phyloP scores from a whole-genome alignment of 2,113 vertebrate species.

The Panthera tigris region DNA sequence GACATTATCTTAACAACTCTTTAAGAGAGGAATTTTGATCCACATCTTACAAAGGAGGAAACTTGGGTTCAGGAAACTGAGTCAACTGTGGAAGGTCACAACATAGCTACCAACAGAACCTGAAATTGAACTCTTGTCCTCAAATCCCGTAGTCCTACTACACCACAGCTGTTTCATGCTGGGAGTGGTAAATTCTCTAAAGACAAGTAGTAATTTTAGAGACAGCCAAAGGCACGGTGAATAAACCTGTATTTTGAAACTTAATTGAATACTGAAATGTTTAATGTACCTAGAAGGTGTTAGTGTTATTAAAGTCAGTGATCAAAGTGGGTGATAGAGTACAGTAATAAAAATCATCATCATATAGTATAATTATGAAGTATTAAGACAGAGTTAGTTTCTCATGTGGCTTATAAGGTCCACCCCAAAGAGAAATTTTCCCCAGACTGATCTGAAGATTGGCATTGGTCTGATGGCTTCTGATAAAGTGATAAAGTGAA shows the following conservation, averaged over 20 bases:
- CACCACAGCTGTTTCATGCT: not conserved
- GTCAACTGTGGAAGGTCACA: not conserved
- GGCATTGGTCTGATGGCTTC: not conserved
- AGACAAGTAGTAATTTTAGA: not conserved
- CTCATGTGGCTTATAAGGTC: not conserved
- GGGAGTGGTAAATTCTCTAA: not conserved
- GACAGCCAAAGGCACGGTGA: not conserved
- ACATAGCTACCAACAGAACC: not conserved
- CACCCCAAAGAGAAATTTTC: not conserved
- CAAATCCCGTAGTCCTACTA: not conserved
- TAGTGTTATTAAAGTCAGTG: not conserved
- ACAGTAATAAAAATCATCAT: slow-evolving; percentile 7
- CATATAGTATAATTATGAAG: not conserved
- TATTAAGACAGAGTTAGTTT: slow-evolving; percentile 14
- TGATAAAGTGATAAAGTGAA: not conserved
- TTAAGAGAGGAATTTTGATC: not conserved
- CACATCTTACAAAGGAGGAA: not conserved
- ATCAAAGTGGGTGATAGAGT: not conserved
- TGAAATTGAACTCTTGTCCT: not conserved
- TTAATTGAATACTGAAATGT: not conserved
- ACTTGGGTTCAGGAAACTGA: not conserved
- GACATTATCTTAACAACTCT: not conserved
- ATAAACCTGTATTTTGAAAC: slow-evolving; percentile 29
- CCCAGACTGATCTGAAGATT: not conserved
- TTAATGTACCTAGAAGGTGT: not conserved